Evolutionary conservation across 2,888 invertebrate genomes (phyloP).

Genomic region (Synanthedon myopaeformis): DNA sequence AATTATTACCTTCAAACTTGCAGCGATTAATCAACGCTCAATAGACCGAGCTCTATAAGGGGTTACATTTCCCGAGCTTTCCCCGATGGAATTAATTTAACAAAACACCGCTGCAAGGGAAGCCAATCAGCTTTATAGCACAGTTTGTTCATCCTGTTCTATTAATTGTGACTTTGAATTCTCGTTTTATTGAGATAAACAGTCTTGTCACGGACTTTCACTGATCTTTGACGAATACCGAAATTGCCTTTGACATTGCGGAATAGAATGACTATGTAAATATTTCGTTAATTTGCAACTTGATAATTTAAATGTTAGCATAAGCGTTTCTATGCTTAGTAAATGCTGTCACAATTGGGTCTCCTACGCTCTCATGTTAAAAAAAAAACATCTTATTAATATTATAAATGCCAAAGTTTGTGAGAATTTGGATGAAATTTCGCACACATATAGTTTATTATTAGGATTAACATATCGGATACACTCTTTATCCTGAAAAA

Average conservation of each 20-base stretch:
- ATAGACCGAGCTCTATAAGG: background rate
- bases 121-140: constrained; percentile 15
- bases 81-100: constrained; percentile 14
- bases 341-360: too few relatives aligned
- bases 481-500: too few relatives aligned
- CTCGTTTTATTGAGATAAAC: constrained; percentile 2
- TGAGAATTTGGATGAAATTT: too few relatives aligned
- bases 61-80: background rate
- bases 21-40: constrained; percentile 2
- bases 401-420: too few relatives aligned
- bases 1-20: background rate
- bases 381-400: too few relatives aligned
- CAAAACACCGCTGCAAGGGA: constrained; percentile 14
- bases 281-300: too few relatives aligned
- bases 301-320: too few relatives aligned
- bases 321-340: too few relatives aligned
- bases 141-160: constrained; percentile 6
- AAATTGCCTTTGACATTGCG: background rate
- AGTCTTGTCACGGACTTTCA: constrained; percentile 1
- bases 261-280: too few relatives aligned
- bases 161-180: constrained; percentile 10
- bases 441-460: too few relatives aligned
- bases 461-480: too few relatives aligned
- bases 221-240: background rate
- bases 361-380: too few relatives aligned